Evolutionary conservation across 2,797 vertebrate species (phyloP).

Genomic region (Xenentodon cancila): DNA sequence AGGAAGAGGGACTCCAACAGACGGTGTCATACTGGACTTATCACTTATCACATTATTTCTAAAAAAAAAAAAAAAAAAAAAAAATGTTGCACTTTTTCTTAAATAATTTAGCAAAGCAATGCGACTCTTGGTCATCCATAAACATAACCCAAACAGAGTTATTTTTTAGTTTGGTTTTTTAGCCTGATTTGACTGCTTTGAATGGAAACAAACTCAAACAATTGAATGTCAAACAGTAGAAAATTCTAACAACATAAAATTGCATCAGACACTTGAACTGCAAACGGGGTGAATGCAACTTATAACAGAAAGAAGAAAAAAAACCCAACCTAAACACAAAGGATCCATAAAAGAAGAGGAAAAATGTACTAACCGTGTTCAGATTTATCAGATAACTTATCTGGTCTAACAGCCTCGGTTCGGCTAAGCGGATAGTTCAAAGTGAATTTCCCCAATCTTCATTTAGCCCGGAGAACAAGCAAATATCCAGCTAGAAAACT

Average conservation of each 20-base stretch:
- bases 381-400: constrained; percentile 60
- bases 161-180: not conserved
- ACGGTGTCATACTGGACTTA: too few species aligned
- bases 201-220: constrained; percentile 17
- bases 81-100: too few species aligned
- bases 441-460: constrained; percentile 53
- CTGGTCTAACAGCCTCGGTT: constrained; percentile 48
- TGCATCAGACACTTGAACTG: constrained; percentile 21
- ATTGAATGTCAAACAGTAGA: constrained; percentile 25
- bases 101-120: too few species aligned
- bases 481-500: constrained; percentile 34
- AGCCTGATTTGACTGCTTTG: constrained; percentile 3
- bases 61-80: too few species aligned
- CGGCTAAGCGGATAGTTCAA: constrained; percentile 61
- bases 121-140: too few species aligned
- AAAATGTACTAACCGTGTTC: constrained; percentile 48
- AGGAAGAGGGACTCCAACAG: too few species aligned
- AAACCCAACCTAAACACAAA: constrained; percentile 30
- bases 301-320: constrained; percentile 20
- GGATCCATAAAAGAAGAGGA: constrained; percentile 36
- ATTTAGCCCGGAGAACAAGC: constrained; percentile 40
- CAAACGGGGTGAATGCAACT: constrained; percentile 41
- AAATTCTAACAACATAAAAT: constrained; percentile 31
- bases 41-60: too few species aligned
- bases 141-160: too few species aligned